Base-by-base conservation (phyloP, 2,113 vertebrate genomes). In the Eptesicus fuscus region DNA sequence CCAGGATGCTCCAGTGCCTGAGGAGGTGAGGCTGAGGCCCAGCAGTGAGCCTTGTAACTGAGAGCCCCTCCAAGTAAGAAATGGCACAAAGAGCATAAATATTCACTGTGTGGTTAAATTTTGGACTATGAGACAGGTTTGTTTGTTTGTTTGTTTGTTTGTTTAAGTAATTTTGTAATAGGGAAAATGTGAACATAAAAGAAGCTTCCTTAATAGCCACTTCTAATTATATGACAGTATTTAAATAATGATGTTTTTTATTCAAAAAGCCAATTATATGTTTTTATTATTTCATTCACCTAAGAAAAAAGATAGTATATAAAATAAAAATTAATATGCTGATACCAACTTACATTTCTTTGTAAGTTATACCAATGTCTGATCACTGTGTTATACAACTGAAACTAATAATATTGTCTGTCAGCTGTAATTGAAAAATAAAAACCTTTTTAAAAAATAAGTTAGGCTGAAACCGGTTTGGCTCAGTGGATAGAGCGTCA, bases 111-210 rank as follows among this genome's bases (percentile, higher is more conserved):
- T 5, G 25, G 42, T 93, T 94, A 89, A 65, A 84, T 78, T 80
- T 88, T 70, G 42, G 20, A 37, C 63, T 79, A 3, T 67, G 12
- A 49, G 63, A 8, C 28, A 88, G 40, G 12, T 95, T 89, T 94
- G 76, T 94, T 23, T 47, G 53, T 83, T 95, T 92, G 12, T 95
- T 89, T 94, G 76, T 94, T 23, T 47, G 53, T 83, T 95, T 92
- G 80, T 17, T 71, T 71, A 93, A 74, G 47, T 90, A 85, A 91
- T 92, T 94, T 92, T 87, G 6, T 71, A 71, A 92, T 28, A 83
- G 28, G 25, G 40, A 84, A 92, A 96, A 74, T 83, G 32, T 86
- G 49, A 90, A 40, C 28, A 40, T 82, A 86, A 83, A 93, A 94
- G n/a, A 76, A 91, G 18, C 7, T 86, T 93, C 25, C 53, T 95